phyloP scores from a whole-genome alignment of 2,113 vertebrate species.

The Hylia prasina region DNA sequence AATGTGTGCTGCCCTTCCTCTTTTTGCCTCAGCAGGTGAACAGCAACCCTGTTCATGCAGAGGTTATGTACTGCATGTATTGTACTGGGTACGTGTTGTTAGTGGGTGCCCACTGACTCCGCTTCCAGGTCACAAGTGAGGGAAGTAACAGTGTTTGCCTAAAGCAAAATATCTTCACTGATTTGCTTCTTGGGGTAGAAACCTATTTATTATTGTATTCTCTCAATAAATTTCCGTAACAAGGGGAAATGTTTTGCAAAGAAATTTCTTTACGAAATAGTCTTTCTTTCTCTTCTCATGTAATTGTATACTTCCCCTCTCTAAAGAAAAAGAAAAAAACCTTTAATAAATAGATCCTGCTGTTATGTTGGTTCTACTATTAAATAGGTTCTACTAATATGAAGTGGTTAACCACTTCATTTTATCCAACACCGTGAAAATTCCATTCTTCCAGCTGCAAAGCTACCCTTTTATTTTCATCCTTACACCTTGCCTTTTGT shows the following conservation, averaged over 20 bases:
- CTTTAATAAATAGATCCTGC: background rate
- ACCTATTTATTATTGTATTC: background rate
- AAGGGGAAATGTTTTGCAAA: background rate
- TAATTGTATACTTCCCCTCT: background rate
- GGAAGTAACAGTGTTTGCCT: background rate
- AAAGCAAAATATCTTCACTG: background rate
- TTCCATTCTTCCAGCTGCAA: background rate
- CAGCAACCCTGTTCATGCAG: background rate
- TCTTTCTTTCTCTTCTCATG: background rate
- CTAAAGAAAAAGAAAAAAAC: background rate
- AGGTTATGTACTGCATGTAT: rapidly evolving
- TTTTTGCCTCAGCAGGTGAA: background rate
- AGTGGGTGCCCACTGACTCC: background rate
- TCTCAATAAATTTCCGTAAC: background rate
- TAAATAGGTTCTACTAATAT: background rate
- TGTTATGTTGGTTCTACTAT: background rate
- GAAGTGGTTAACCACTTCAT: background rate
- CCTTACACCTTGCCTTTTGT: background rate
- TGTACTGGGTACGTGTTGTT: background rate
- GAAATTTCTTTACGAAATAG: background rate
- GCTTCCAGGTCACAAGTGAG: background rate
- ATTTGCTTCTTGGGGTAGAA: background rate
- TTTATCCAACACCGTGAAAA: background rate
- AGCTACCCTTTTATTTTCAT: background rate
- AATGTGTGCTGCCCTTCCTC: background rate